These are phyloP conservation scores for Eilema griseolum DNA, from an alignment of 2,888 invertebrate species.

Conservation along the genomic window DNA sequence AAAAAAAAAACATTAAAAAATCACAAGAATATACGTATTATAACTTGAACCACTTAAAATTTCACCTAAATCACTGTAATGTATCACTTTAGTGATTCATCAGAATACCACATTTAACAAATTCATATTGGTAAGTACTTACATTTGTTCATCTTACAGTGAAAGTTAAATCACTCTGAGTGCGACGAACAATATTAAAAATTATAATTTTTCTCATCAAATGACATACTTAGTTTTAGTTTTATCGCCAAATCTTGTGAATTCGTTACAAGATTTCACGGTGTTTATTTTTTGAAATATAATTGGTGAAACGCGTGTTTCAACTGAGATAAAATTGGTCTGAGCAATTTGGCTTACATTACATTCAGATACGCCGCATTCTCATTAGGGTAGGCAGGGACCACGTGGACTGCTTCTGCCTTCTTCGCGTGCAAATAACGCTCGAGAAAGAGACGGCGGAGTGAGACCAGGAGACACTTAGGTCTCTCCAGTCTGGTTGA, in stretches of 20 bases:
- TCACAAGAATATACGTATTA: neutral
- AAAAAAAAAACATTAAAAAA: neutral
- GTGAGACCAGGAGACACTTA: no score
- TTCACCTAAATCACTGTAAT: slow-evolving; percentile 3
- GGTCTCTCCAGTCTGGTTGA: no score
- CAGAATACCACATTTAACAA: slow-evolving; percentile 5
- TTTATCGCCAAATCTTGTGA: neutral
- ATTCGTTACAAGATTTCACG: slow-evolving; percentile 6
- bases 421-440: no score
- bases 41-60: neutral
- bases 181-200: neutral
- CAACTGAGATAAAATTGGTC: neutral
- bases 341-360: neutral
- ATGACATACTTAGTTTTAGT: slow-evolving; percentile 4
- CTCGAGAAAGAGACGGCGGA: no score
- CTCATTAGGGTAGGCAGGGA: no score
- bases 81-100: slow-evolving; percentile 7
- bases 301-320: neutral
- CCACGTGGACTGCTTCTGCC: no score
- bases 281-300: neutral
- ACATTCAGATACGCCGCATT: no score
- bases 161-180: slow-evolving; percentile 11
- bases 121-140: slow-evolving; percentile 3
- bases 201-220: neutral
- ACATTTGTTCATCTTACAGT: slow-evolving; percentile 7